Base-by-base conservation (phyloP, 2,888 invertebrate species). In the Psococerastis gibbosa region DNA sequence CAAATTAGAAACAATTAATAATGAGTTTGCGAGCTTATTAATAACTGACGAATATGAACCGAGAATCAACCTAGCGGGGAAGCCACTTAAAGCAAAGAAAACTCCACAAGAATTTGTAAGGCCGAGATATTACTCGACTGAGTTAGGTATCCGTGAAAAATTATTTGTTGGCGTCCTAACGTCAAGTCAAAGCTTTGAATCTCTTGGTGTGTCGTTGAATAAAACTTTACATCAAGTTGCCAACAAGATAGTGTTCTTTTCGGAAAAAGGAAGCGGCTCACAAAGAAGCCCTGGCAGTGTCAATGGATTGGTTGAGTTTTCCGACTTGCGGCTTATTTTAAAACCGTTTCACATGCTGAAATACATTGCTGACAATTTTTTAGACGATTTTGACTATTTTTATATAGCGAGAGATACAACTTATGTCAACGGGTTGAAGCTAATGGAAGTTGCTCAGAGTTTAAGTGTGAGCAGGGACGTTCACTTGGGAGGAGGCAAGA, bases 111-210 rank as follows among this genome's bases (percentile, higher is more conserved):
- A 73, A 51, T 68, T 85, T 49, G 69, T 80, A 43, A 72, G 95
- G 2, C 91, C 94, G 1, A 70, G 94, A 17, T 97, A 91, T 65
- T 92, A 89, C 57, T 88, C 87, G 41, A 89, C 94, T 0, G 97
- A 97, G 60, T 70, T 97, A 44, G 94, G 91, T 15, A 92, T 95
- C 52, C 71, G 82, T 48, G 85, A 87, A 51, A 85, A 87, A 56
- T 60, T 94, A 11, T 82, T 94, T 56, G 75, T 89, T 23, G 89
- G 82, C 15, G 78, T 92, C 31, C 67, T 94, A 55, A 84, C 82
- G 15, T 75, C 76, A 2, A 75, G 76, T 53, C 74, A 75, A 42
- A 79, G 71, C 55, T 73, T 78, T 16, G 73, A 78, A 46, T 73
- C 70, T 31, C 69, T 80, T 50, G 83, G 83, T 0, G 67, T 78